Evolutionary conservation across 2,797 vertebrate species (phyloP).

Genomic region (Rhinogobio ventralis): DNA sequence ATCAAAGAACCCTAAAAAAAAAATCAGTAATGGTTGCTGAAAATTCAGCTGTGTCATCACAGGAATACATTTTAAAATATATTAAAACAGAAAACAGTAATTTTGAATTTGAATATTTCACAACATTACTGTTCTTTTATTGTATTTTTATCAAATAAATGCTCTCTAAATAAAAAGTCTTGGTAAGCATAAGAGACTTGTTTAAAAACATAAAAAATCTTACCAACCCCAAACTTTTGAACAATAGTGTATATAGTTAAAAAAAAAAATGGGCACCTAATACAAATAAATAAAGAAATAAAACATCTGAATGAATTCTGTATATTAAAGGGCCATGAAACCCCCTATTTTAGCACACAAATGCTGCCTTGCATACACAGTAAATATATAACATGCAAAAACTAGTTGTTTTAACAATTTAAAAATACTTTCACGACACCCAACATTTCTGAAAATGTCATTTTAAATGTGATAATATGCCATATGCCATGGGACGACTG

Average conservation of each 20-base stretch:
- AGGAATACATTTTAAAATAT: background rate
- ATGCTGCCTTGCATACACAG: slow-evolving; percentile 7
- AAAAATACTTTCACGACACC: background rate
- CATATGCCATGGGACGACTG: background rate
- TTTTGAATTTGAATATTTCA: background rate
- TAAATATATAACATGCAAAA: background rate
- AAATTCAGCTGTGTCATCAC: background rate
- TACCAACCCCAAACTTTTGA: background rate
- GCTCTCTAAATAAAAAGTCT: background rate
- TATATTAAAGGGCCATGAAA: background rate
- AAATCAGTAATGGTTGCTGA: background rate
- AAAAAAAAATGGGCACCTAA: background rate
- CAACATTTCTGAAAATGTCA: background rate
- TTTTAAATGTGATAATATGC: background rate
- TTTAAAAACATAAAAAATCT: background rate
- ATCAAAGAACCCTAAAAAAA: background rate
- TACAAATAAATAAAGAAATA: background rate
- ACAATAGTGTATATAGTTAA: background rate
- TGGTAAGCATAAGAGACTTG: background rate
- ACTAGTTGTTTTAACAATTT: background rate
- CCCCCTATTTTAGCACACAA: background rate
- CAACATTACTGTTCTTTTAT: background rate
- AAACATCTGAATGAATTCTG: background rate
- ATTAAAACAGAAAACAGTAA: background rate
- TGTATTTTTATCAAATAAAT: background rate